Conservation (phyloP, 2,113 vertebrate genomes). For the Eonycteris spelaea region DNA sequence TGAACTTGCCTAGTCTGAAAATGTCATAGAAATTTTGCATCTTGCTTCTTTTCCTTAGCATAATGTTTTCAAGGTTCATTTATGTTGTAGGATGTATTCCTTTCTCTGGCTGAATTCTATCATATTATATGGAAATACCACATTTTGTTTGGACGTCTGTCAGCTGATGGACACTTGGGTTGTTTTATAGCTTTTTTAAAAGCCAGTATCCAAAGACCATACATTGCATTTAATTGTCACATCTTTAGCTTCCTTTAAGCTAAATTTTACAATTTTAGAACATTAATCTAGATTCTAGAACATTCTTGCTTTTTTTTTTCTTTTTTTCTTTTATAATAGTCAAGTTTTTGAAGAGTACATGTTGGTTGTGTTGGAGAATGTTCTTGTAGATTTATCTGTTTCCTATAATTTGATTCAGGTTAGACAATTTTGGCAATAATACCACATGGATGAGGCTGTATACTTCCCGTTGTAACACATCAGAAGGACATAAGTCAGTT, state of each 20-base stretch:
- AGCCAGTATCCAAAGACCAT: background rate
- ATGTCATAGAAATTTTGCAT: background rate
- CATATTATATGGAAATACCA: background rate
- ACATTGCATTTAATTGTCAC: background rate
- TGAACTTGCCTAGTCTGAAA: background rate
- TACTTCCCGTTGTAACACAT: background rate
- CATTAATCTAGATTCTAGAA: background rate
- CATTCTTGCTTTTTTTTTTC: background rate
- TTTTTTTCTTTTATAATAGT: constrained; percentile 15
- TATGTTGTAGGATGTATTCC: background rate
- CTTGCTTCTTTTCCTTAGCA: background rate
- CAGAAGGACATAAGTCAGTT: background rate
- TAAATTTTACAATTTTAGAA: constrained; percentile 19
- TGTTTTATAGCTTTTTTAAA: background rate
- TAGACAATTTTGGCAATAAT: background rate
- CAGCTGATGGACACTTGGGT: background rate
- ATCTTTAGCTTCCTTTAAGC: background rate
- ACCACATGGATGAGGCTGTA: background rate
- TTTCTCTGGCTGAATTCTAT: background rate
- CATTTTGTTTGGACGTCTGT: background rate
- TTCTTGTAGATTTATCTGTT: background rate
- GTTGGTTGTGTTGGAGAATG: background rate
- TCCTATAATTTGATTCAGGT: background rate
- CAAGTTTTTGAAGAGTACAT: background rate
- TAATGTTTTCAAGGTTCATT: background rate